Evolutionary conservation across 2,797 vertebrate species (phyloP).

Genomic region (Bryconaethiops microstoma): DNA sequence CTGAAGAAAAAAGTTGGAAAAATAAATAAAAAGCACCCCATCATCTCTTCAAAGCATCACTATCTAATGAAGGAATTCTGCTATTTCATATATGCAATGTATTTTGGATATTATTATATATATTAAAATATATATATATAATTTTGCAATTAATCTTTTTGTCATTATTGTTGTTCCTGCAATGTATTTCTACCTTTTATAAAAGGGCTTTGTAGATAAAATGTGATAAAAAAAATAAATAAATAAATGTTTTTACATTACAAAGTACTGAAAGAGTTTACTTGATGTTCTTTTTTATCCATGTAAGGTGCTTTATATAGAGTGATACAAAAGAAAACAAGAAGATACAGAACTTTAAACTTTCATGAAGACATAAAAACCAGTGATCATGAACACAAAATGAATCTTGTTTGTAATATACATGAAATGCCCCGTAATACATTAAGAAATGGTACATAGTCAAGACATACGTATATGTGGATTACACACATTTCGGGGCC

Average conservation of each 20-base stretch:
- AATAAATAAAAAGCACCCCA: constrained; percentile 63
- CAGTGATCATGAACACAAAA: no score
- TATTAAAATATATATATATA: constrained; percentile 87
- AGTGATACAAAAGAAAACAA: no score
- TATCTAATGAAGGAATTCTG: constrained; percentile 80
- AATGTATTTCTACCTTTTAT: constrained; percentile 77
- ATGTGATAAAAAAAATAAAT: constrained; percentile 80
- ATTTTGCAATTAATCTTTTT: constrained; percentile 91
- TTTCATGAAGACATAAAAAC: no score
- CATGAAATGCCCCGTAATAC: no score
- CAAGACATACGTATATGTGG: no score
- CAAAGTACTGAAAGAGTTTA: constrained; percentile 36
- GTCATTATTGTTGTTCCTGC: constrained; percentile 73
- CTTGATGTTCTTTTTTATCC: not conserved
- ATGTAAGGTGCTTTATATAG: no score
- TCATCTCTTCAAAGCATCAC: constrained; percentile 71
- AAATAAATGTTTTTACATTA: constrained; percentile 89
- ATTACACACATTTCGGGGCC: no score
- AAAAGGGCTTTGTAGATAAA: constrained; percentile 89
- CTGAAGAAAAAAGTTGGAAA: constrained; percentile 5
- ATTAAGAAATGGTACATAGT: no score
- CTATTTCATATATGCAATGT: constrained; percentile 94
- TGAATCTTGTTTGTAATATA: no score
- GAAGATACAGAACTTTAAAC: no score
- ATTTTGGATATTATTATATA: constrained; percentile 90